These are phyloP conservation scores for Chelonia mydas DNA, from an alignment of 2,797 vertebrate genomes.

Conservation along the genomic window DNA sequence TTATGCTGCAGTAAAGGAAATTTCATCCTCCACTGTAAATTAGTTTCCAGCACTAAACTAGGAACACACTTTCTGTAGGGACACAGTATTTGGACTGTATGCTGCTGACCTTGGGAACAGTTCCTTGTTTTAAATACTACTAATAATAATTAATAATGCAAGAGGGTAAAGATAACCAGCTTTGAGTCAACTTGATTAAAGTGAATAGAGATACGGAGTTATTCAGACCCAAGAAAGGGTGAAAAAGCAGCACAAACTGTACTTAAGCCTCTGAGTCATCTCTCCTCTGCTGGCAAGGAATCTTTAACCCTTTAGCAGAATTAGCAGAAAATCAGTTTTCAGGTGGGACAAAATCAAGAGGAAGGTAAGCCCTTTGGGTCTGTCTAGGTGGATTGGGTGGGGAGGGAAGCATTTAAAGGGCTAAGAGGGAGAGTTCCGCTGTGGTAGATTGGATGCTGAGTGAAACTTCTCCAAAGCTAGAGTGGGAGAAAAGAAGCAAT, in stretches of 20 bases:
- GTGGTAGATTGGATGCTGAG: background rate
- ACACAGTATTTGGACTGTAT: background rate
- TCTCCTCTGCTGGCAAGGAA: constrained; percentile 23
- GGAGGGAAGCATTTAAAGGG: background rate
- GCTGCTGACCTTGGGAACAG: background rate
- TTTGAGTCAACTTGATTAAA: background rate
- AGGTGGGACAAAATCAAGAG: constrained; percentile 27
- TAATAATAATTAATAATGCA: background rate
- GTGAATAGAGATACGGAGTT: background rate
- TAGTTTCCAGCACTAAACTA: constrained; percentile 20
- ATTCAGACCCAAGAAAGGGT: background rate
- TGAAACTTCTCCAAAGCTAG: background rate
- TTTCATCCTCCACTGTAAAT: constrained; percentile 26
- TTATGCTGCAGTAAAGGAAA: background rate
- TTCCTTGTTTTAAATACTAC: background rate
- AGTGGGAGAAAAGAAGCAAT: background rate
- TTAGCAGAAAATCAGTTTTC: constrained; percentile 1
- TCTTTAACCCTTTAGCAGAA: background rate
- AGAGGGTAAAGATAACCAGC: background rate
- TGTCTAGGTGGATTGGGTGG: background rate
- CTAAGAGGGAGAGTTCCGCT: background rate
- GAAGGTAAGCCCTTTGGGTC: accelerated
- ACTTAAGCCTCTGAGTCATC: accelerated
- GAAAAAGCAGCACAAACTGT: background rate
- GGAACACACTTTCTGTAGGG: constrained; percentile 9